Evolutionary conservation across 2,113 vertebrate genomes (phyloP).

Genomic region (Grus americana): DNA sequence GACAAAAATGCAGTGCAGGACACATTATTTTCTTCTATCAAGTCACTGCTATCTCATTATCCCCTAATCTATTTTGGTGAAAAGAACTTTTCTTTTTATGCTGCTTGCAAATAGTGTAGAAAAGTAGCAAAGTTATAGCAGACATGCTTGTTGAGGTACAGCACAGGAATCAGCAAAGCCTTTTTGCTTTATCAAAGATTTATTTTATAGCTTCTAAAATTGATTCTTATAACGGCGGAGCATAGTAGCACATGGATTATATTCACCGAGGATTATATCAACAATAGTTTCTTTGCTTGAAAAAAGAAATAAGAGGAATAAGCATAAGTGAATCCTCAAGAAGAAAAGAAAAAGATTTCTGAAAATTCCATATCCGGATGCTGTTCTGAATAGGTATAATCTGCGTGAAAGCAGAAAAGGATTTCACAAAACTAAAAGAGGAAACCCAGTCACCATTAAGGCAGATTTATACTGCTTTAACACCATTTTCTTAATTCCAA

Average conservation of each 20-base stretch:
- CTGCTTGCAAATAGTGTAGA: not conserved
- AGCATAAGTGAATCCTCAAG: not conserved
- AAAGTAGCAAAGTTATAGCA: not conserved
- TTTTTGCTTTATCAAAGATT: not conserved
- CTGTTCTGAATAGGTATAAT: not conserved
- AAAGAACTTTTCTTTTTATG: not conserved
- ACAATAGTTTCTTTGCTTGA: not conserved
- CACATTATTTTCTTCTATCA: not conserved
- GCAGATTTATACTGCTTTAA: slow-evolving; percentile 49
- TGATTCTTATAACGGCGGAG: not conserved
- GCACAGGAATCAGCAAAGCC: not conserved
- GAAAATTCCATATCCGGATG: not conserved
- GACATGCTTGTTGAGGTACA: not conserved
- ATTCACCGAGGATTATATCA: not conserved
- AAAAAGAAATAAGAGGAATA: not conserved
- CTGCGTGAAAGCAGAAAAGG: not conserved
- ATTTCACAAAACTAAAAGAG: slow-evolving; percentile 15
- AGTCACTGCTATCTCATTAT: not conserved
- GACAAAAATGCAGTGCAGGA: not conserved
- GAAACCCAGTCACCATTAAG: slow-evolving; percentile 5
- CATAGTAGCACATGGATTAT: not conserved
- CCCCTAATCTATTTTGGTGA: not conserved
- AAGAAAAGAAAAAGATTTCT: not conserved
- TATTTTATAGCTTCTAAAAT: not conserved
- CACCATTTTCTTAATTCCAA: slow-evolving; percentile 39